Evolutionary conservation across 2,888 invertebrate species (phyloP), one percentile per base, ranked within the genome.

Genomic region (Horisme vitalbata): DNA sequence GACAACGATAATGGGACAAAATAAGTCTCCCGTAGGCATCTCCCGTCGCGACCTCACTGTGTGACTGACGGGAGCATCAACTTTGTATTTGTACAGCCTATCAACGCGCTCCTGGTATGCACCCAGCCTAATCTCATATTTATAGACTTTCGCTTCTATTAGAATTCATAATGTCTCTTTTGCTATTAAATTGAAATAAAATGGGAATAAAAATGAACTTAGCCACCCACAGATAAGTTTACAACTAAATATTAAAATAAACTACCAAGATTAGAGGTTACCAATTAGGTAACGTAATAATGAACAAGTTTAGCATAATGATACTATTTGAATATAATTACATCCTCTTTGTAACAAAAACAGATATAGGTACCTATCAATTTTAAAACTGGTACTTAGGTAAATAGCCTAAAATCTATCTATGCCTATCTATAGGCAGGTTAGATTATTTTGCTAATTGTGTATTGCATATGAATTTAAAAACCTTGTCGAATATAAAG

Each of bases 21-120:
- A 50, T 51, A 41, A 52, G 54, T 47, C 48, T 45, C 57, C 54
- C 45, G 58, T 65, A 13, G 41, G n/a, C 61, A 57, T 36, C 55
- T 59, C 57, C 54, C 55, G 61, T 55, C 59, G 53, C 41, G 60
- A 43, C 38, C 34, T 41, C 45, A 45, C 39, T 38, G 20, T 20
- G 31, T 56, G 57, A 55, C 49, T 51, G 83, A 83, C 83, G 68
- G 70, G 65, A 57, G 69, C 71, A 75, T 79, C 79, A 75, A 65
- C 61, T 67, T 64, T 66, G 64, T 87, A 86, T 88, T 88, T 88
- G 81, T 71, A 66, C 68, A 65, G 65, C 62, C 73, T 87, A 87
- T 87, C 87, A 67, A 60, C 53, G 47, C 45, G 73, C 82, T 83
- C 63, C 82, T 72, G 87, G 82, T 81, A 84, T 83, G 85, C 75